Evolutionary conservation across 2,888 invertebrate species (phyloP), one percentile per base, ranked within the genome.

Genomic region (Leistus spinibarbis): DNA sequence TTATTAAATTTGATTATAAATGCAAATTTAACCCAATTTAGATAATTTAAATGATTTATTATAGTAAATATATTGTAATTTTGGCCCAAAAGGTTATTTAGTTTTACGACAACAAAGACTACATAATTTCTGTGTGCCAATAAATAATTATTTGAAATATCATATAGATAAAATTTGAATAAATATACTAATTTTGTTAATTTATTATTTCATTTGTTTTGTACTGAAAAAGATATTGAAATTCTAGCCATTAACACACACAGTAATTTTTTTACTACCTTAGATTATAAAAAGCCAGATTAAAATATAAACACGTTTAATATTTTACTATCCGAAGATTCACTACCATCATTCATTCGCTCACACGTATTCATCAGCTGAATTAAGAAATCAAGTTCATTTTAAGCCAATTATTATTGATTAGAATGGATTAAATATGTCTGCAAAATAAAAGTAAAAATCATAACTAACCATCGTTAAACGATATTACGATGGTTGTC

Each of bases 231-330:
- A 10, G 1, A 60, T 60, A 56, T 56, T 56, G 56, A 56, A 56
- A 3, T 19, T 56, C 13, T 56, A 40, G 40, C 56, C 16, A 60
- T 60, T 60, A 19, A 22, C 17, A 60, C 60, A 60, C 60, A 60
- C 60, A 60, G 60, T 16, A 16, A n/a, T 60, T 16, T 60, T 60
- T 40, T 40, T 40, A 40, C 73, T 73, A 73, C 73, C 67, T 73
- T 73, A 73, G 73, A 73, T 40, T 73, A 73, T 73, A 73, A 73
- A 40, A 73, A 73, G 73, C 73, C 73, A 73, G 73, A 72, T 73
- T 73, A 73, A 73, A 73, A 73, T 73, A 73, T 73, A 73, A 73
- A 73, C 67, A 73, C 73, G 67, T 73, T 73, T 67, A 73, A 20
- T 60, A 60, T 65, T 73, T 57, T 73, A 67, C 67, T 73, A 73